A percentile compares a stretch with the other conserved stretches of the same genome.
phyloP scores from a whole-genome alignment of 1,140 invertebrate genomes.

The Oedothorax gibbosus region DNA sequence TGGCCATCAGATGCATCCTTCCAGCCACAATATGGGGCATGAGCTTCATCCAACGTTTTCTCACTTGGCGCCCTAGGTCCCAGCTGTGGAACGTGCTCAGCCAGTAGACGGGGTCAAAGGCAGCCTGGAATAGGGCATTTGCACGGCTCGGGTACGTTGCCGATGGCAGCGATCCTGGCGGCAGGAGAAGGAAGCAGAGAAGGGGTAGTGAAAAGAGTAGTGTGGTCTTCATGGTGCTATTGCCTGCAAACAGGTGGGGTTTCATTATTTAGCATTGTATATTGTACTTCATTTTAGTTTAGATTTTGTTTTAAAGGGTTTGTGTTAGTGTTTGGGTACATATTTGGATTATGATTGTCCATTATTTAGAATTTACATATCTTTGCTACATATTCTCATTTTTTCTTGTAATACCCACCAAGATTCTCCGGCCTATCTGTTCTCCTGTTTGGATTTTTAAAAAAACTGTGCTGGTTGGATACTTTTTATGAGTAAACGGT shows the following conservation, averaged over 20 bases:
- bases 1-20: neutral
- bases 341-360: too few relatives aligned
- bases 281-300: too few relatives aligned
- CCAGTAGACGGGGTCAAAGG: constrained; percentile 43
- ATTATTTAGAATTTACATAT: too few relatives aligned
- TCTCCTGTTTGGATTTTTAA: too few relatives aligned
- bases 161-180: neutral
- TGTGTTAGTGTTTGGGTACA: too few relatives aligned
- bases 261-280: neutral
- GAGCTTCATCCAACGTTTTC: constrained; percentile 15
- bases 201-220: neutral
- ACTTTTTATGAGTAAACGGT: too few relatives aligned
- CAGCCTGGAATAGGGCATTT: constrained; percentile 17
- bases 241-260: neutral
- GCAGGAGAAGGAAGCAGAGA: neutral
- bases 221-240: neutral
- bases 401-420: too few relatives aligned
- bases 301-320: too few relatives aligned
- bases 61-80: constrained; percentile 31
- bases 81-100: constrained; percentile 34
- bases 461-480: too few relatives aligned
- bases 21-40: constrained; percentile 11
- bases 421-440: too few relatives aligned
- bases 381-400: too few relatives aligned
- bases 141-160: constrained; percentile 1